phyloP scores from a whole-genome alignment of 2,797 vertebrate species.

The Notolepis coatsorum region DNA sequence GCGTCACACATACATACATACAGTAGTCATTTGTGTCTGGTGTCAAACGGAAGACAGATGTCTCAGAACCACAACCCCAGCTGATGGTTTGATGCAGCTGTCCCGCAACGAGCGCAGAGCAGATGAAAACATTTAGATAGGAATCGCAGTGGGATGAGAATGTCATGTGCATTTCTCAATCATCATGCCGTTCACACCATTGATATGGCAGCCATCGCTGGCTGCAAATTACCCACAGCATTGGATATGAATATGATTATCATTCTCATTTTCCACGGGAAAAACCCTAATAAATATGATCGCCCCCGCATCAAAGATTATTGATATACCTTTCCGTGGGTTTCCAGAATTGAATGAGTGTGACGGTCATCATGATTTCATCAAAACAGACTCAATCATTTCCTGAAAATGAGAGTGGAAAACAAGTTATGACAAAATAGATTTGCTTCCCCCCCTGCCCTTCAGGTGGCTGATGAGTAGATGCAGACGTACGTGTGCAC shows the following conservation, averaged over 20 bases:
- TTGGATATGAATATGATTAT: constrained; percentile 80
- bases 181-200: constrained; percentile 58
- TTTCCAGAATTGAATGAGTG: constrained; percentile 47
- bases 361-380: constrained; percentile 52
- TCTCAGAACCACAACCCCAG: constrained; percentile 35
- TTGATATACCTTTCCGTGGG: constrained; percentile 49
- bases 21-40: constrained; percentile 45
- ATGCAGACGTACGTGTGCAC: constrained; percentile 1
- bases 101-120: constrained; percentile 2
- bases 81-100: constrained; percentile 21
- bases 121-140: constrained; percentile 69
- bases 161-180: constrained; percentile 75
- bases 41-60: constrained; percentile 28
- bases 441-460: constrained; percentile 29
- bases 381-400: constrained; percentile 58
- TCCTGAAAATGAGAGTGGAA: constrained; percentile 45
- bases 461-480: not conserved
- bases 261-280: constrained; percentile 70
- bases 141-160: constrained; percentile 70
- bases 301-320: constrained; percentile 56
- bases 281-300: constrained; percentile 75
- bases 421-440: constrained; percentile 56
- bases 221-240: constrained; percentile 73
- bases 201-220: constrained; percentile 65
- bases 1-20: constrained; percentile 34